These are phyloP conservation scores for Rhynchonema sp. DNA, from an alignment of 2,888 invertebrate species.

Conservation along the genomic window DNA sequence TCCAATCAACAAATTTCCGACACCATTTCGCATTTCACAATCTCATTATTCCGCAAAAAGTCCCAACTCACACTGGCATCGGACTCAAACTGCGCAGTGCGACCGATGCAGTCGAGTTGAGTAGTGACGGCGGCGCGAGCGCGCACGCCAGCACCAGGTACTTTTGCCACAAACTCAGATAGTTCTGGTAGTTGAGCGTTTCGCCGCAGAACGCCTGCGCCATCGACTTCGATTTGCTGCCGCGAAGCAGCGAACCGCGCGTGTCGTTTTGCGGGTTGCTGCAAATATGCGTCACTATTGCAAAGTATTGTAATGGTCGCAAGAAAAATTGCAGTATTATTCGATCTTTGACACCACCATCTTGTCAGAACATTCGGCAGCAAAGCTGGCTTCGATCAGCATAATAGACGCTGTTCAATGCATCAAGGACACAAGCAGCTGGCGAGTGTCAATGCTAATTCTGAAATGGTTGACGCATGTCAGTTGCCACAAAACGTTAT, in stretches of 20 bases:
- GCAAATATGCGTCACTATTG: no score
- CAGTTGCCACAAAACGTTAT: no score
- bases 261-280: slow-evolving; percentile 81
- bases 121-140: slow-evolving; percentile 55
- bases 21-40: no score
- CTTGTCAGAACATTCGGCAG: no score
- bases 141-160: slow-evolving; percentile 89
- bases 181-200: slow-evolving; percentile 46
- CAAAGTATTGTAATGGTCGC: neutral
- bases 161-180: slow-evolving; percentile 92
- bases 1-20: no score
- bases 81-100: neutral
- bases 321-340: slow-evolving; percentile 3
- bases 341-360: no score
- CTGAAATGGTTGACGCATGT: neutral
- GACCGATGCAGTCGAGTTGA: neutral
- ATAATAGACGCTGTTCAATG: neutral
- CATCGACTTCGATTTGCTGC: slow-evolving; percentile 31
- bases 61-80: no score
- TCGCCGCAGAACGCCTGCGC: slow-evolving; percentile 16
- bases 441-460: neutral
- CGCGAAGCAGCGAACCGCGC: slow-evolving; percentile 71
- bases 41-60: no score
- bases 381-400: no score
- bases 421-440: neutral